Percentiles rank a stretch among this genome's conserved stretches.
Evolutionary conservation across 2,797 vertebrate species (phyloP).

Genomic region (Poecile montanus): DNA sequence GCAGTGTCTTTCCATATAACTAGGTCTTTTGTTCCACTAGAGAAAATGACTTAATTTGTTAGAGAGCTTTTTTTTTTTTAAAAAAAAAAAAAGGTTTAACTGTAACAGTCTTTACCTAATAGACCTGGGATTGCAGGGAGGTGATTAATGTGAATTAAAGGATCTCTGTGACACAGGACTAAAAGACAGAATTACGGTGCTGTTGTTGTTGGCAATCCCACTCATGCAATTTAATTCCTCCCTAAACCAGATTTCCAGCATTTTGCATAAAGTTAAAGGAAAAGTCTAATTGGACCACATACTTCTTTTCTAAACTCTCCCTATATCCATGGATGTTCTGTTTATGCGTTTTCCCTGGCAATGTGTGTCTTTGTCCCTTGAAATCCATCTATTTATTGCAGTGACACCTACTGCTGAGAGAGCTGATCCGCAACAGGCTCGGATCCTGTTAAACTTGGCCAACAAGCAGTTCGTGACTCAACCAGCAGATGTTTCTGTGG

Average conservation of each 20-base stretch:
- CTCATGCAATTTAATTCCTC: background rate
- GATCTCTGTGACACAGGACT: conserved; percentile 29
- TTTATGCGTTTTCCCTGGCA: conserved; percentile 49
- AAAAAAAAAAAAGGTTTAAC: conserved; percentile 18
- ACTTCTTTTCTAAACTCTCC: background rate
- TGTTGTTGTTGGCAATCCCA: background rate
- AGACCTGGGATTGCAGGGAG: conserved; percentile 33
- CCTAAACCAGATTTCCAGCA: background rate
- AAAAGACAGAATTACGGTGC: conserved; percentile 2
- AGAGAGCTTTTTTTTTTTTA: background rate
- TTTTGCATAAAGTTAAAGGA: background rate
- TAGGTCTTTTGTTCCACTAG: conserved; percentile 29
- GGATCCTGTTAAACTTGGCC: conserved; percentile 67
- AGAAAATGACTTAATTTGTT: conserved; percentile 56
- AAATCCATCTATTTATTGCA: conserved; percentile 71
- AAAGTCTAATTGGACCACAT: background rate
- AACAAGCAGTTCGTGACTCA: conserved; percentile 59
- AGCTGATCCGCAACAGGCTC: conserved; percentile 72
- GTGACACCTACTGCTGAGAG: conserved; percentile 72
- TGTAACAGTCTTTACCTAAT: conserved; percentile 36
- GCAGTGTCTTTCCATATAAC: background rate
- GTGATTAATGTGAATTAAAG: conserved; percentile 57
- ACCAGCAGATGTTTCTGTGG: conserved; percentile 65
- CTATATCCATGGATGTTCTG: background rate
- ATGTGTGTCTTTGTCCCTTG: conserved; percentile 55